Evolutionary conservation across 2,113 vertebrate species (phyloP).

Genomic region (Carassius carassius): DNA sequence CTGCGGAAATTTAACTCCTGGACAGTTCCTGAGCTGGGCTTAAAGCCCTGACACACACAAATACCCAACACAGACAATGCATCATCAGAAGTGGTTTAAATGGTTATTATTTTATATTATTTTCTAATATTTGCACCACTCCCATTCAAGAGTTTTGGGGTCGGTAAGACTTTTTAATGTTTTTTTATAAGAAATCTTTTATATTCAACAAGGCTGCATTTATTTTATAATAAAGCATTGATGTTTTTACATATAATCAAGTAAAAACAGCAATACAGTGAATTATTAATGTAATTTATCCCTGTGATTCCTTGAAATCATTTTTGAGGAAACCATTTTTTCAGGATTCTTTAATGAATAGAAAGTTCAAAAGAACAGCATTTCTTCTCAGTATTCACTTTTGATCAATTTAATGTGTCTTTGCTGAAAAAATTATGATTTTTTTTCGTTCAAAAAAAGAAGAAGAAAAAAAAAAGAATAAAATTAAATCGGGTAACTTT

Average conservation of each 20-base stretch:
- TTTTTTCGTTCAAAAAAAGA: background rate
- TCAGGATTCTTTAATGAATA: too few species aligned
- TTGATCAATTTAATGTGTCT: background rate
- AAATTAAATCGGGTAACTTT: too few species aligned
- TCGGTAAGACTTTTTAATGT: background rate
- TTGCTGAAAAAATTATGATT: background rate
- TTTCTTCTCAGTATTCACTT: background rate
- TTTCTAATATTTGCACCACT: background rate
- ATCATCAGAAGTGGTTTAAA: background rate
- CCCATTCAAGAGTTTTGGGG: background rate
- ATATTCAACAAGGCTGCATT: background rate
- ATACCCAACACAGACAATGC: background rate
- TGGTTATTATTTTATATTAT: background rate
- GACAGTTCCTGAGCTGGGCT: conserved; percentile 96
- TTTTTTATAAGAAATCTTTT: background rate
- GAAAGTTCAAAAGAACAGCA: too few species aligned
- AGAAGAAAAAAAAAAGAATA: too few species aligned
- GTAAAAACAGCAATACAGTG: background rate
- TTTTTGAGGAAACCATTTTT: too few species aligned
- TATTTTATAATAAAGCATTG: background rate
- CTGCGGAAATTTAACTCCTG: conserved; percentile 99
- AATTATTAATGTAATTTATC: background rate
- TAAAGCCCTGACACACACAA: conserved; percentile 85
- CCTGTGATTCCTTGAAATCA: background rate
- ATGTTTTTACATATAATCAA: background rate